Evolutionary conservation across 2,797 vertebrate genomes (phyloP).

Genomic region (Leptodactylus fallax): DNA sequence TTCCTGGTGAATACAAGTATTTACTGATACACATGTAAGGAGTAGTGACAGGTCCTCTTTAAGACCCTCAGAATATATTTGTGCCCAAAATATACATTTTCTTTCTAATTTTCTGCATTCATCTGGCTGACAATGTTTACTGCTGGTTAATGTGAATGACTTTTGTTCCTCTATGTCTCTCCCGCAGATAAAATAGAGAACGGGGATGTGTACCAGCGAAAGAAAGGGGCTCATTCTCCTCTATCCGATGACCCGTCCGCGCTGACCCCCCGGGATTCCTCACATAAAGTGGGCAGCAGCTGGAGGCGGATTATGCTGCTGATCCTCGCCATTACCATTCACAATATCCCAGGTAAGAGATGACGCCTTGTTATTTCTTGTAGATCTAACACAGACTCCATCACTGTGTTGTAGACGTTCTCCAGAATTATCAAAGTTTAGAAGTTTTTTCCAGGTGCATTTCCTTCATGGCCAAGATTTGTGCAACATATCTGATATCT

Average conservation of each 20-base stretch:
- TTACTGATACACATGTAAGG: no score
- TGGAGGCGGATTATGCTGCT: constrained; percentile 90
- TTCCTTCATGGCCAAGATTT: not conserved
- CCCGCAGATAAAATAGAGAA: constrained; percentile 86
- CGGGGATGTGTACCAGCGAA: constrained; percentile 88
- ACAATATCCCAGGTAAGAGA: constrained; percentile 90
- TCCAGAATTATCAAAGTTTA: no score
- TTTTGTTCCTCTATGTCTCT: accelerated
- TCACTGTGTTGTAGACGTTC: no score
- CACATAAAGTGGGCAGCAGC: constrained; percentile 66
- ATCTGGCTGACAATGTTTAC: no score
- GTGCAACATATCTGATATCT: not conserved
- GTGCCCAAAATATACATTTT: no score
- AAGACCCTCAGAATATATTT: no score
- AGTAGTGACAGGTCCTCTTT: no score
- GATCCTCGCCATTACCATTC: constrained; percentile 94
- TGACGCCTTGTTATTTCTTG: no score
- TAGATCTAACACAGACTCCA: no score
- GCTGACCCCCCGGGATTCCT: constrained; percentile 60
- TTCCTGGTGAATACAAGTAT: no score
- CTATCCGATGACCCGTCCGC: constrained; percentile 65
- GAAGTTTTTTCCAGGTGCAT: not conserved
- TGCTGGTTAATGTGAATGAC: not conserved
- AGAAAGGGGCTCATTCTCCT: constrained; percentile 66
- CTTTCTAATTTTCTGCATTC: no score